Conservation (phyloP, 1,140 invertebrate genomes). For the Zophobas atratus region DNA sequence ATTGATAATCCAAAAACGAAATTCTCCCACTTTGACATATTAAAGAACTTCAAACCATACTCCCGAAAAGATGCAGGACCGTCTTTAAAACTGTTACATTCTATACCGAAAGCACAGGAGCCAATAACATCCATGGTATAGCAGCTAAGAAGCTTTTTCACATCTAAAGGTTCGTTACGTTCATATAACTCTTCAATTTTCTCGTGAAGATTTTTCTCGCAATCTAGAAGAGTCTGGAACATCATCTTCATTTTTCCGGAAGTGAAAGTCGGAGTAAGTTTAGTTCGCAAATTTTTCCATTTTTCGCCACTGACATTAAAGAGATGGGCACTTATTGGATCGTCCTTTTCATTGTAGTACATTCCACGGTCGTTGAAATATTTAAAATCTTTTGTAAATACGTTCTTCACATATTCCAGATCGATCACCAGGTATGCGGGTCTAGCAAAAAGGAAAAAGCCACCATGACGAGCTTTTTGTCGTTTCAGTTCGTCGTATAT, state of each 20-base stretch:
- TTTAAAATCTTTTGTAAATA: conserved; percentile 73
- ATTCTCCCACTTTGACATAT: too few species aligned
- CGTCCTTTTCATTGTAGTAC: conserved; percentile 65
- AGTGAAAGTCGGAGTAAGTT: conserved; percentile 60
- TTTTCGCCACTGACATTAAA: conserved; percentile 60
- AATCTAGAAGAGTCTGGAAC: conserved; percentile 44
- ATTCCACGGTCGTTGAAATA: conserved; percentile 70
- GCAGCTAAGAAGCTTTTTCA: not conserved
- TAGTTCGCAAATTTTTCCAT: conserved; percentile 66
- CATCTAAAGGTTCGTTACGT: conserved; percentile 60
- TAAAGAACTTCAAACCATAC: too few species aligned
- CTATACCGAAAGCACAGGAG: conserved; percentile 70
- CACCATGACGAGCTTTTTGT: conserved; percentile 53
- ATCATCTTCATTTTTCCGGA: conserved; percentile 66
- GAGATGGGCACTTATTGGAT: conserved; percentile 66
- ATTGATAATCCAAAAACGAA: too few species aligned
- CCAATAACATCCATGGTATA: conserved; percentile 11
- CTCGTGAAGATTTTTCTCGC: not conserved
- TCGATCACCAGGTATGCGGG: conserved; percentile 64
- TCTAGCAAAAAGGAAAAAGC: conserved; percentile 46
- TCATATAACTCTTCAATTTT: conserved; percentile 34
- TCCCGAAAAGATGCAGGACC: conserved; percentile 45
- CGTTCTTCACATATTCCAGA: conserved; percentile 71
- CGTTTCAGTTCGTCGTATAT: conserved; percentile 62
- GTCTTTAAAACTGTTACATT: conserved; percentile 60